These are phyloP conservation scores for Hystrix cristata DNA, from an alignment of 2,113 vertebrate species.

Conservation along the genomic window DNA sequence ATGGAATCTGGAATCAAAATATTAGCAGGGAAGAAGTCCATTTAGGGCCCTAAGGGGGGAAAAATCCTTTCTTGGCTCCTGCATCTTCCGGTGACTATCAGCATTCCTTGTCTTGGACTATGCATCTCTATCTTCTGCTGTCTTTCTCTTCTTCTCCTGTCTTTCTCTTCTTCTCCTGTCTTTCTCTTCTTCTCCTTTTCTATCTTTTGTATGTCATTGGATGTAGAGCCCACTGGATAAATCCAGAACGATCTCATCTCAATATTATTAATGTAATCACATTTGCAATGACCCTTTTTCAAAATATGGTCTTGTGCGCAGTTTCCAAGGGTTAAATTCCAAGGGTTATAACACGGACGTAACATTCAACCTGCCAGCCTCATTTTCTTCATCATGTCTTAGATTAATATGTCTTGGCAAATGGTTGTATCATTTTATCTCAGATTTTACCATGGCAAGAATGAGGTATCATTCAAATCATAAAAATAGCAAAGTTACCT, in stretches of 20 bases:
- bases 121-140: background rate
- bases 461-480: background rate
- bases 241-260: conserved; percentile 45
- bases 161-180: background rate
- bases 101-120: background rate
- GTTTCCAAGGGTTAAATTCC: background rate
- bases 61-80: background rate
- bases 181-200: background rate
- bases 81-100: background rate
- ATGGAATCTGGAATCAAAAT: background rate
- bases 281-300: conserved; percentile 37
- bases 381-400: conserved; percentile 19
- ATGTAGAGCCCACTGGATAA: background rate
- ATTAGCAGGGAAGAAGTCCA: background rate
- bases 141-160: background rate
- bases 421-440: background rate
- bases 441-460: background rate
- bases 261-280: conserved; percentile 44
- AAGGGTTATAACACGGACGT: background rate
- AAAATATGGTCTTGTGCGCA: background rate
- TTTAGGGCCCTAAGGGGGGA: background rate
- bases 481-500: background rate
- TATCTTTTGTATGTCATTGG: conserved; percentile 32
- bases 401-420: background rate
- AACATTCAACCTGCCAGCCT: conserved; percentile 9